Evolutionary conservation across 2,888 invertebrate genomes (phyloP).

Genomic region (Diarsia mendica): DNA sequence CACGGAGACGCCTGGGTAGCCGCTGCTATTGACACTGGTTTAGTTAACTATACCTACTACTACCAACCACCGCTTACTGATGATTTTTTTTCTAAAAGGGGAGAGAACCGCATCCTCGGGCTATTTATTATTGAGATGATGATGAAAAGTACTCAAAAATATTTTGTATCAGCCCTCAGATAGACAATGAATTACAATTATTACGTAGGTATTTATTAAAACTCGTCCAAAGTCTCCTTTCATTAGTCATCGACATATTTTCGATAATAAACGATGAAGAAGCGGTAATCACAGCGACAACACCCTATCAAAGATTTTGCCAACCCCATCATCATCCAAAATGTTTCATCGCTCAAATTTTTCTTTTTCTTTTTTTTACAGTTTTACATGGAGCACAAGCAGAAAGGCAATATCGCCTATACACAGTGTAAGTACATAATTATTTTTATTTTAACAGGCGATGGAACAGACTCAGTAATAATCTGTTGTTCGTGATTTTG

Average conservation of each 20-base stretch:
- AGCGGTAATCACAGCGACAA: neutral
- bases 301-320: neutral
- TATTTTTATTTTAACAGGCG: neutral
- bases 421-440: neutral
- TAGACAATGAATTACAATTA: neutral
- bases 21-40: neutral
- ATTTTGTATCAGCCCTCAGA: neutral
- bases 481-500: too few species aligned
- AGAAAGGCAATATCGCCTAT: conserved; percentile 5
- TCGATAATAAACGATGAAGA: neutral
- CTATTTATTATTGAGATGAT: neutral
- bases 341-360: neutral
- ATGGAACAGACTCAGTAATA: neutral
- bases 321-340: neutral
- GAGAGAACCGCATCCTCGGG: too few species aligned
- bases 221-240: neutral
- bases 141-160: neutral
- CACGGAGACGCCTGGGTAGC: neutral
- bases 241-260: neutral
- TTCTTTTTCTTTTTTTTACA: neutral
- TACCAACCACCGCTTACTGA: neutral
- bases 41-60: neutral
- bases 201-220: neutral
- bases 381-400: conserved; percentile 5
- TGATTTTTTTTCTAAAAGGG: neutral